A percentile compares a stretch with the other conserved stretches of the same genome.
These are phyloP conservation scores for Cerastoderma edule DNA, from an alignment of 2,888 invertebrate species.

Conservation along the genomic window DNA sequence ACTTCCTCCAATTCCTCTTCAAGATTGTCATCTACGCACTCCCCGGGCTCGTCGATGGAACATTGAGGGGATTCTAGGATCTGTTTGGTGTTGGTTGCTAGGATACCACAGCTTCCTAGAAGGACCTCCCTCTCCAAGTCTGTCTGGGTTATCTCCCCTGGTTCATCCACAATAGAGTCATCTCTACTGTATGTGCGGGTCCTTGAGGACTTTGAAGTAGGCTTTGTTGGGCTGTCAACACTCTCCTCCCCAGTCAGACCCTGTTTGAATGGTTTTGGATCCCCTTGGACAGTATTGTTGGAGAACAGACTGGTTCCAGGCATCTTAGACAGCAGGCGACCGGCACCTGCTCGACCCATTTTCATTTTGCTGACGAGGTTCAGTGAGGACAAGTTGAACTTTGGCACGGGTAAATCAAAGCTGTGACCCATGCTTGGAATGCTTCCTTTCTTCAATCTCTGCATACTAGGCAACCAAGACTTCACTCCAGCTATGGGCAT, in stretches of 20 bases:
- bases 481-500: conserved; percentile 15
- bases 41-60: conserved; percentile 39
- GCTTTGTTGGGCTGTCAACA: not conserved
- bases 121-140: conserved; percentile 71
- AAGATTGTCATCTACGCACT: conserved; percentile 20
- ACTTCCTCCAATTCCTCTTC: conserved; percentile 36
- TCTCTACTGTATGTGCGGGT: conserved; percentile 49
- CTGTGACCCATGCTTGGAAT: conserved; percentile 20
- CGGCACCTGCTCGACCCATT: conserved; percentile 49
- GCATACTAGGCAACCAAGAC: conserved; percentile 39
- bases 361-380: conserved; percentile 60
- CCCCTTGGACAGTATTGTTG: conserved; percentile 18
- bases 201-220: not conserved
- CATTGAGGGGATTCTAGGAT: conserved; percentile 59
- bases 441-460: conserved; percentile 38
- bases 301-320: conserved; percentile 49
- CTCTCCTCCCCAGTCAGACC: not conserved
- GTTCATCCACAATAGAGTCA: conserved; percentile 58
- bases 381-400: conserved; percentile 42
- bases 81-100: conserved; percentile 80
- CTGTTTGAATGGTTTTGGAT: not conserved
- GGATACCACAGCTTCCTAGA: conserved; percentile 83
- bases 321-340: conserved; percentile 47
- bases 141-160: conserved; percentile 45
- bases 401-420: conserved; percentile 49